phyloP scores from a whole-genome alignment of 2,113 vertebrate species.

The Trachemys scripta region DNA sequence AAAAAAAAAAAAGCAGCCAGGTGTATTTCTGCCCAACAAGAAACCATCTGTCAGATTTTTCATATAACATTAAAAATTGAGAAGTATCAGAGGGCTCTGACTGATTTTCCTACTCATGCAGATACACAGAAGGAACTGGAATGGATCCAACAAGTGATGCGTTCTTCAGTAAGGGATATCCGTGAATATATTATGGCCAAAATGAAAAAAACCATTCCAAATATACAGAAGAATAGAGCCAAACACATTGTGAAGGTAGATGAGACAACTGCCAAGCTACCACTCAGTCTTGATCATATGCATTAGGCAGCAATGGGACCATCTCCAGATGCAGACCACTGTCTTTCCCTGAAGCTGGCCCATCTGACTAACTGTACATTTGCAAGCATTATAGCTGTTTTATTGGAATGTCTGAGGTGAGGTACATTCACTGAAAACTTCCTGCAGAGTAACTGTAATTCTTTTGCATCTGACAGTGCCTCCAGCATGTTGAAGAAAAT shows the following conservation, averaged over 20 bases:
- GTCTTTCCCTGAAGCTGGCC: not conserved
- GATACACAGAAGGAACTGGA: not conserved
- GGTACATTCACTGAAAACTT: not conserved
- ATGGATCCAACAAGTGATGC: not conserved
- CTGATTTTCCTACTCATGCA: not conserved
- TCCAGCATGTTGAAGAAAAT: not conserved
- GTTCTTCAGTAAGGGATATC: not conserved
- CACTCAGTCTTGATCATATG: not conserved
- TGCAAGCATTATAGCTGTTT: not conserved
- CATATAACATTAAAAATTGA: not conserved
- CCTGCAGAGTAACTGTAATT: not conserved
- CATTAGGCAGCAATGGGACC: not conserved
- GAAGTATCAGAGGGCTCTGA: not conserved
- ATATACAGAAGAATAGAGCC: not conserved
- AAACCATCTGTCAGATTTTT: not conserved
- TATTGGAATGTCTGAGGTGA: not conserved
- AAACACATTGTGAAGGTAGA: not conserved
- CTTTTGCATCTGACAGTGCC: not conserved
- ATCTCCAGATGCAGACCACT: not conserved
- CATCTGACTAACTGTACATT: not conserved
- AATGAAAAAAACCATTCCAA: rapidly evolving
- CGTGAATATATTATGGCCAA: not conserved
- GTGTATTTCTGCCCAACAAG: not conserved
- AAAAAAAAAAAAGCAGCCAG: not conserved
- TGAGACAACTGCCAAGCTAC: not conserved